Evolutionary conservation across 2,888 invertebrate genomes (phyloP).

Genomic region (Thera britannica): DNA sequence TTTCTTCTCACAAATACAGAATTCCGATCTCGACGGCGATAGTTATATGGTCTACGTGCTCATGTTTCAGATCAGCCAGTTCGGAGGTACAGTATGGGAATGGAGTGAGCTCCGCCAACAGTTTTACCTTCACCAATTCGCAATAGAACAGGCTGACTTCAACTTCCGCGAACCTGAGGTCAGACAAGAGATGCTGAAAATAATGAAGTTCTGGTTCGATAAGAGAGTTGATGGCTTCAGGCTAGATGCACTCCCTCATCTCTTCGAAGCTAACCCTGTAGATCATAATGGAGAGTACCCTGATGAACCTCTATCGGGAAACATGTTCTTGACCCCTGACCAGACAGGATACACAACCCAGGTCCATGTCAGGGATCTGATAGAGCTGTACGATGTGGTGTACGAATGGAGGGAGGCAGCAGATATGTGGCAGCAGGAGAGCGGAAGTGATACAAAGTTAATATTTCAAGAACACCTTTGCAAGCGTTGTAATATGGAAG

Average conservation of each 20-base stretch:
- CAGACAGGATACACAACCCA: conserved; percentile 85
- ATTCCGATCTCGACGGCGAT: too few species aligned
- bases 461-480: conserved; percentile 17
- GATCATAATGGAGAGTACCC: conserved; percentile 66
- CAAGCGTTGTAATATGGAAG: too few species aligned
- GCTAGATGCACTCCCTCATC: conserved; percentile 86
- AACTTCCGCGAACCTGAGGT: conserved; percentile 86
- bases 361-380: conserved; percentile 86
- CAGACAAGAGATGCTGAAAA: conserved; percentile 82
- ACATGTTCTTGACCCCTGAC: conserved; percentile 68
- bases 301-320: conserved; percentile 80
- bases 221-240: conserved; percentile 91
- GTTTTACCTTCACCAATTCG: conserved; percentile 89
- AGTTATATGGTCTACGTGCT: too few species aligned
- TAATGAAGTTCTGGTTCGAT: conserved; percentile 89
- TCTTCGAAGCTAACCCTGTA: conserved; percentile 80
- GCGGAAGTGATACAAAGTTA: conserved; percentile 74
- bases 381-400: conserved; percentile 83
- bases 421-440: conserved; percentile 72
- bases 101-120: conserved; percentile 86
- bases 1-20: neutral
- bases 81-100: conserved; percentile 88
- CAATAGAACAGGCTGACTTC: conserved; percentile 86
- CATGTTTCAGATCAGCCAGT: conserved; percentile 72
- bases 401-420: conserved; percentile 84